These are phyloP conservation scores for Malaclemys terrapin DNA, from an alignment of 2,113 vertebrate species.

Conservation along the genomic window DNA sequence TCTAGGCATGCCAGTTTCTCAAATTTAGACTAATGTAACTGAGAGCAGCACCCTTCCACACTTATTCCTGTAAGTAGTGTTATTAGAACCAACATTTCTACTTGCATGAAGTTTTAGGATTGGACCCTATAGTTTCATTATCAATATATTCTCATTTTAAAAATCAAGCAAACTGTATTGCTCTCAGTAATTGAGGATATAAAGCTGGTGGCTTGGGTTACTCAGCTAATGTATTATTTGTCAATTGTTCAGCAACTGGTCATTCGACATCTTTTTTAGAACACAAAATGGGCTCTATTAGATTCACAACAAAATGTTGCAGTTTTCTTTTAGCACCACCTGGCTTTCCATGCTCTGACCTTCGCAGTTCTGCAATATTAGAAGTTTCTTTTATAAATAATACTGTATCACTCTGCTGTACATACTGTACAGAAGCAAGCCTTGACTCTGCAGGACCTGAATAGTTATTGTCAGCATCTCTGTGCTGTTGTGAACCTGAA, in stretches of 20 bases:
- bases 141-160: background rate
- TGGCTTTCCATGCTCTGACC: constrained; percentile 32
- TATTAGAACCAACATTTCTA: background rate
- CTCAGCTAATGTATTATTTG: background rate
- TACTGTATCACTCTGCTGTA: background rate
- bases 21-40: background rate
- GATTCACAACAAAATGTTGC: background rate
- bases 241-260: background rate
- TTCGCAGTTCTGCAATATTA: constrained; percentile 33
- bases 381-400: constrained; percentile 39
- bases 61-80: background rate
- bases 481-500: background rate
- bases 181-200: background rate
- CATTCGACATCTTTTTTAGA: background rate
- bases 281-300: background rate
- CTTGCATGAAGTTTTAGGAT: background rate
- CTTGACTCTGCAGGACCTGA: background rate
- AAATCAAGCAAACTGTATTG: background rate
- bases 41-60: background rate
- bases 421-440: background rate
- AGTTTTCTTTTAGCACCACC: constrained; percentile 23
- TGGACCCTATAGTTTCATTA: background rate
- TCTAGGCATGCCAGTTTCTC: background rate
- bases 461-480: background rate
- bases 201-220: background rate